Evolutionary conservation across 2,797 vertebrate genomes (phyloP).

Genomic region (Myotis myotis): DNA sequence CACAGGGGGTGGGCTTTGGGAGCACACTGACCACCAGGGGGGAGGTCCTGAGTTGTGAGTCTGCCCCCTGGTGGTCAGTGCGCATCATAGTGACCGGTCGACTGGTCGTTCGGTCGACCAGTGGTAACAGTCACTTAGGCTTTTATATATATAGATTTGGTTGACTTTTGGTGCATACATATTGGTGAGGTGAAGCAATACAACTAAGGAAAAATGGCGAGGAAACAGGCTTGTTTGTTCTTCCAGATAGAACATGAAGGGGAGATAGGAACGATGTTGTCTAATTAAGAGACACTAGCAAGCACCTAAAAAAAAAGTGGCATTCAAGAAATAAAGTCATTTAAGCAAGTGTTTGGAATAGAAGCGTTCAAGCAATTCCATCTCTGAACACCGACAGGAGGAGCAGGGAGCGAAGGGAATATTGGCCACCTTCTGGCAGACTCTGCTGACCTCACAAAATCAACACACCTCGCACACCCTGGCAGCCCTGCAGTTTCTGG

Average conservation of each 20-base stretch:
- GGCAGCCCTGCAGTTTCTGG: fast-evolving
- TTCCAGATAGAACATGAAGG: not conserved
- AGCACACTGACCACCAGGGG: too few species aligned
- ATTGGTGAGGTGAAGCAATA: not conserved
- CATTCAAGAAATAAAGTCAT: not conserved
- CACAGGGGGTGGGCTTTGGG: too few species aligned
- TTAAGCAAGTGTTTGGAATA: not conserved
- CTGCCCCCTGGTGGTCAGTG: too few species aligned
- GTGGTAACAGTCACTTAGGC: too few species aligned
- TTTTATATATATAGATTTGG: too few species aligned
- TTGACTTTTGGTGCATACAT: not conserved
- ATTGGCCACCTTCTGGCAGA: not conserved
- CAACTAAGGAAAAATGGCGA: not conserved
- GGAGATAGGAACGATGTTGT: not conserved
- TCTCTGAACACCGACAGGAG: not conserved
- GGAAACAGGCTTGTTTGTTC: not conserved
- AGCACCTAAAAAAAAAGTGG: not conserved
- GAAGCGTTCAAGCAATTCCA: not conserved
- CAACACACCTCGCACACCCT: not conserved
- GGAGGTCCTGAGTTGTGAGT: too few species aligned
- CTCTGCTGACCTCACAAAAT: not conserved
- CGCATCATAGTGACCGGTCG: too few species aligned
- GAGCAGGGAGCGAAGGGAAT: not conserved
- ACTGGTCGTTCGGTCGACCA: too few species aligned
- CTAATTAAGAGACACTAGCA: not conserved